A percentile compares a stretch with the other conserved stretches of the same genome.
phyloP scores from a whole-genome alignment of 2,113 vertebrate genomes.

The Oreotrochilus melanogaster region DNA sequence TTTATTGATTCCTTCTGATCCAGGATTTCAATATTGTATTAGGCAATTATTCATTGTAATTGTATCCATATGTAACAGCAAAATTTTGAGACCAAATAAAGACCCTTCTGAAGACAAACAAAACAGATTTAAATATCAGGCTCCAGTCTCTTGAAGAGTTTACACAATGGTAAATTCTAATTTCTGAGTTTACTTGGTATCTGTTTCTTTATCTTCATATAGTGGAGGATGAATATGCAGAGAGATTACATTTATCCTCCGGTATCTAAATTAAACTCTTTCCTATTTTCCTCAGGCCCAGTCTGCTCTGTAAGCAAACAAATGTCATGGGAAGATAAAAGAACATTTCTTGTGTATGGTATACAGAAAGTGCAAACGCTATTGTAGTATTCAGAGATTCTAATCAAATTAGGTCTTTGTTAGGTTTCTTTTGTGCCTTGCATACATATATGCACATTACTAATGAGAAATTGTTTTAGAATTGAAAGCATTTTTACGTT shows the following conservation, averaged over 20 bases:
- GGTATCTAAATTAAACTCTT: not conserved
- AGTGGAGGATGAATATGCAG: rapidly evolving
- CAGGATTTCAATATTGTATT: not conserved
- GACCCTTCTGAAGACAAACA: not conserved
- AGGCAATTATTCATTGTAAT: not conserved
- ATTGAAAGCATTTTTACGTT: not conserved
- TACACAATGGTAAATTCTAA: not conserved
- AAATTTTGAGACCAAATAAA: not conserved
- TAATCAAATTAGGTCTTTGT: not conserved
- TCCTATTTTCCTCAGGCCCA: not conserved
- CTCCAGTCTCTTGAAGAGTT: not conserved
- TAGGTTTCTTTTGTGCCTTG: not conserved
- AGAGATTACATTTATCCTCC: not conserved
- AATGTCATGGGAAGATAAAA: not conserved
- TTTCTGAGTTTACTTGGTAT: not conserved
- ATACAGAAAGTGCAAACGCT: not conserved
- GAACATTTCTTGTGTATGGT: not conserved
- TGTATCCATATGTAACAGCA: not conserved
- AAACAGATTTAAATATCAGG: not conserved
- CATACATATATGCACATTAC: not conserved
- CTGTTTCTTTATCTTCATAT: not conserved
- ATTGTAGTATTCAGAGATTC: not conserved
- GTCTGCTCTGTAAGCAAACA: not conserved
- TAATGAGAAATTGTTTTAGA: not conserved
- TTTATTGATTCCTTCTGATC: not conserved